These are phyloP conservation scores for Gila orcuttii DNA, from an alignment of 2,113 vertebrate species.

Conservation along the genomic window DNA sequence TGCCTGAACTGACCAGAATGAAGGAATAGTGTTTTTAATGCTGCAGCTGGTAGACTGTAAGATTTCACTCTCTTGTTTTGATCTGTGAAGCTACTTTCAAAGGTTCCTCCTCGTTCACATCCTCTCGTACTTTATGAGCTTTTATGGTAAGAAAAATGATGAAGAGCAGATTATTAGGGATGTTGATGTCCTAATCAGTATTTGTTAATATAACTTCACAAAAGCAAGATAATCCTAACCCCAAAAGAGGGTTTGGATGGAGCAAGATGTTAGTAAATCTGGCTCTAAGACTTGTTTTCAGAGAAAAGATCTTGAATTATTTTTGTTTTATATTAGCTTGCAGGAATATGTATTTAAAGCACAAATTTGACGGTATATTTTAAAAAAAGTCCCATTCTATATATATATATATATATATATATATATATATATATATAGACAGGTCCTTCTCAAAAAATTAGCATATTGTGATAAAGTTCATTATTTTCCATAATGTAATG, in stretches of 20 bases:
- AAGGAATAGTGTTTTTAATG: not conserved
- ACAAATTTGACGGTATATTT: not conserved
- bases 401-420: too few relatives aligned
- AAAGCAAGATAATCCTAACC: too few relatives aligned
- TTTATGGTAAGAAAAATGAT: not conserved
- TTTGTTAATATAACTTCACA: not conserved
- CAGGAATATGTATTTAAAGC: not conserved
- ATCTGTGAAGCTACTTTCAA: not conserved
- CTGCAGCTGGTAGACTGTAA: not conserved
- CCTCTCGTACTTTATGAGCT: not conserved
- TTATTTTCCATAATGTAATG: too few relatives aligned
- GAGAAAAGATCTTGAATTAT: not conserved
- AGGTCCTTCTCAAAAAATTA: too few relatives aligned
- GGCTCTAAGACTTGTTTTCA: not conserved
- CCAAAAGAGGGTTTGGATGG: too few relatives aligned
- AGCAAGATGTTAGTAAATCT: too few relatives aligned
- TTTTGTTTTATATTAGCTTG: not conserved
- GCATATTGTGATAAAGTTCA: too few relatives aligned
- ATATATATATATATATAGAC: too few relatives aligned
- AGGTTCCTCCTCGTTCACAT: not conserved
- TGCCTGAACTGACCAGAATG: too few relatives aligned
- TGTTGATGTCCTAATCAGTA: not conserved
- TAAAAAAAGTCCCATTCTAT: too few relatives aligned
- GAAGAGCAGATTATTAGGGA: not conserved
- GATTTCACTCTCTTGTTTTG: not conserved